Evolutionary conservation across 1,140 invertebrate genomes (phyloP), one percentile per base, ranked within the genome.

Genomic region (Drosophila auraria): DNA sequence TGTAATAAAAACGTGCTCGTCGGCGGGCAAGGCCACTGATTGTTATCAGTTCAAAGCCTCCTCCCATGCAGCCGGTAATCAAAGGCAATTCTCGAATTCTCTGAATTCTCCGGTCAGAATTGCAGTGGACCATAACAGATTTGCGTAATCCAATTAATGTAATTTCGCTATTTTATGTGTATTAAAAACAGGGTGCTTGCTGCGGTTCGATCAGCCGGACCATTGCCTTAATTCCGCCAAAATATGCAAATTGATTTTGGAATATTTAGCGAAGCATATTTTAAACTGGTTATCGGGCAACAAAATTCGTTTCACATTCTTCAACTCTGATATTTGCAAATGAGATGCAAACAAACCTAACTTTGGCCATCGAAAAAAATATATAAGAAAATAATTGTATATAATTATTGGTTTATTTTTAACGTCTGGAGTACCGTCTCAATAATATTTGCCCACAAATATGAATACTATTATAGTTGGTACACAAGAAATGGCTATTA

Each of bases 261-360:
- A 72, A 87, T 65, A 14, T 72, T 78, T 54, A 25, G 42, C 23
- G 17, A 75, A 57, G 58, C 65, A 63, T 82, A 86, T 76, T 87
- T 71, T 42, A 71, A 78, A 86, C 83, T 64, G 79, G 83, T 86
- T 68, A 49, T 20, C n/a, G 9, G 30, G 25, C 51, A 38, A n/a
- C n/a, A 15, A 8, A 54, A 47, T 53, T 69, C 30, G 56, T 69
- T 82, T 73, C 70, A 50, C 83, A 82, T 87, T 73, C 58, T 70
- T 87, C 68, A 83, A 87, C 83, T 87, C 86, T 87, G 83, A 83
- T 87, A 87, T 87, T 87, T 87, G 54, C 54, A 61, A 65, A 80
- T 80, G 49, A 87, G 25, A 69, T 69, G 78, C 63, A 64, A 68
- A 50, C 58, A 68, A 75, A 58, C 25, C 58, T 15, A 62, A 27